phyloP scores from a whole-genome alignment of 2,113 vertebrate genomes.

The Labrus mixtus region DNA sequence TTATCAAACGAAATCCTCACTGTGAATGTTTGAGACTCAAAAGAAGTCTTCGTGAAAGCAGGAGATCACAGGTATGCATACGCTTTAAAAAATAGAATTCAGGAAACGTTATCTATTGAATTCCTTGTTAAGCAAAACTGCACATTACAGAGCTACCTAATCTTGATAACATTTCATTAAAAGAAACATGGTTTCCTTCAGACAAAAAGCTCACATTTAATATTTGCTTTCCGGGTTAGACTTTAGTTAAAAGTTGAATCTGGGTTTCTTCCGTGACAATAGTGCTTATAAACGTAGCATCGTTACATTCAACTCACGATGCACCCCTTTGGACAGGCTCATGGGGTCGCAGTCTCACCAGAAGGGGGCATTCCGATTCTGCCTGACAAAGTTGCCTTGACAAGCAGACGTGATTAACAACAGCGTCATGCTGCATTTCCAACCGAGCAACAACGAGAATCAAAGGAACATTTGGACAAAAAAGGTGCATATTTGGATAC shows the following conservation, averaged over 20 bases:
- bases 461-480: constrained; percentile 28
- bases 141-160: not conserved
- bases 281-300: constrained; percentile 6
- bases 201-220: not conserved
- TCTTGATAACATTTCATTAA: not conserved
- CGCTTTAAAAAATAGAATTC: no score
- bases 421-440: constrained; percentile 63
- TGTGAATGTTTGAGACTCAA: not conserved
- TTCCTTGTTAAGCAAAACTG: not conserved
- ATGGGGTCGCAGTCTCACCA: constrained; percentile 75
- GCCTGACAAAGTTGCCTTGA: constrained; percentile 81
- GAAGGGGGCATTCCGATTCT: constrained; percentile 86
- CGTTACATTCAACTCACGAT: constrained; percentile 19
- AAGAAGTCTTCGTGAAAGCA: no score
- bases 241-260: not conserved
- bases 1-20: no score
- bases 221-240: not conserved
- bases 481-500: constrained; percentile 52
- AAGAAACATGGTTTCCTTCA: not conserved
- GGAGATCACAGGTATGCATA: no score
- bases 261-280: not conserved
- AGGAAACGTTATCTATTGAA: not conserved
- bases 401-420: constrained; percentile 75
- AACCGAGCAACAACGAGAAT: constrained; percentile 36
- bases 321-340: constrained; percentile 35